phyloP scores from a whole-genome alignment of 2,888 invertebrate genomes.

The Cantharis flavilabris region DNA sequence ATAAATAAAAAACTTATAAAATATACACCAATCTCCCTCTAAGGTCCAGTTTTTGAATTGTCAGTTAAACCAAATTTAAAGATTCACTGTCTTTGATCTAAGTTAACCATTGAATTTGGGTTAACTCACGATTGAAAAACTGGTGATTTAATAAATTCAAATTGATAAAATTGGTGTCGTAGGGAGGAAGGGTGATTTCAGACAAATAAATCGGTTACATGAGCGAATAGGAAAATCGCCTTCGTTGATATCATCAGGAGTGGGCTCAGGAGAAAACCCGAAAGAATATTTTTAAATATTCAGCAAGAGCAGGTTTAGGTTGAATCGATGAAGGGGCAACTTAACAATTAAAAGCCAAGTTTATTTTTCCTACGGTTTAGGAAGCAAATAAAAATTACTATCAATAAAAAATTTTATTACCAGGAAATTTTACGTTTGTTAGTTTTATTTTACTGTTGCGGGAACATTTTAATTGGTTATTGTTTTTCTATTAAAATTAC shows the following conservation, averaged over 20 bases:
- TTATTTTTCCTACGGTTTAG: not conserved
- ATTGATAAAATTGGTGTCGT: too few species aligned
- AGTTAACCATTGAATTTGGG: too few species aligned
- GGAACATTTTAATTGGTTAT: not conserved
- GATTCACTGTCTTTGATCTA: too few species aligned
- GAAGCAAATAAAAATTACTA: not conserved
- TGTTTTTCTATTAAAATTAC: not conserved
- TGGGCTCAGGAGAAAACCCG: not conserved
- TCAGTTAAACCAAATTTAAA: too few species aligned
- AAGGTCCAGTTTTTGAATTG: too few species aligned
- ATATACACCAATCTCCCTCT: too few species aligned
- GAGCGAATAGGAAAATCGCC: too few species aligned
- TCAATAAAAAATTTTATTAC: not conserved
- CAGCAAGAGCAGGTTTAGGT: not conserved
- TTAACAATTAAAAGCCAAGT: not conserved
- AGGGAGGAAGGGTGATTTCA: too few species aligned
- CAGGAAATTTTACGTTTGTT: not conserved
- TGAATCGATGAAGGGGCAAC: not conserved
- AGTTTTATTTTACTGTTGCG: not conserved
- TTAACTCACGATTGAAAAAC: too few species aligned
- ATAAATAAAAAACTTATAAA: too few species aligned
- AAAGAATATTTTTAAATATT: not conserved
- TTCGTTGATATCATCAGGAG: not conserved
- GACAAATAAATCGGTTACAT: too few species aligned
- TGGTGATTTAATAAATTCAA: too few species aligned